Base-by-base conservation (phyloP, 2,113 vertebrate genomes). In the Tauraco erythrolophus region DNA sequence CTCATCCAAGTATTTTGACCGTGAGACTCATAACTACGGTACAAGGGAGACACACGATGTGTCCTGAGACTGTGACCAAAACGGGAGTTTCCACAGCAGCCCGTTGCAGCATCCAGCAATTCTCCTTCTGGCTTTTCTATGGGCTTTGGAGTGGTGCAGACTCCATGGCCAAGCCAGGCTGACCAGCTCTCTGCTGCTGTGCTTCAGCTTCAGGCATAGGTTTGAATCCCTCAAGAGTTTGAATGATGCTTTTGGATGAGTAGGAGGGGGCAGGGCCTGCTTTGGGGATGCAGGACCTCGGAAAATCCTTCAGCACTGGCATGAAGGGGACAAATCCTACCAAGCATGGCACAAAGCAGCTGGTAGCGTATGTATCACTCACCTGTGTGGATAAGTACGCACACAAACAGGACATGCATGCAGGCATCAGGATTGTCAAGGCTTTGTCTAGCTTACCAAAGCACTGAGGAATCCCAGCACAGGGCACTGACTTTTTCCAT, bases 11-110 rank as follows among this genome's bases (percentile, higher is more conserved):
- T 3, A 19, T 69, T 76, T 61, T 84, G 71, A 71, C 28, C 51
- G 62, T 54, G 46, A 25, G 31, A 19, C 9, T 78, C 50, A 22
- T 7, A 23, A 48, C 19, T 48, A 3, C 39, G 15, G 10, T 14
- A 19, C 31, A 23, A 75, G 14, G 25, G 30, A 65, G 24, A 66
- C 24, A 22, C 1, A 2, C 0, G 0, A 24, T 19, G 16, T 56
- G 23, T 25, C 33, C 39, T 30, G 37, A 53, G 58, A 35, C 28
- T 33, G 1, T 28, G 58, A n/a, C n/a, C 53, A 58, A n/a, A 82
- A 11, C 2, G 7, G 35, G 33, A 71, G 27, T 33, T 75, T 60
- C 39, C 71, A 50, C 19, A 30, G 46, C 57, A 68, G n/a, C 33
- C 37, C 1, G 0, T 45, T 54, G 46, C 51, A 76, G 54, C 23